Base-by-base conservation (phyloP, 1,140 invertebrate genomes). In the Cepaea nemoralis region DNA sequence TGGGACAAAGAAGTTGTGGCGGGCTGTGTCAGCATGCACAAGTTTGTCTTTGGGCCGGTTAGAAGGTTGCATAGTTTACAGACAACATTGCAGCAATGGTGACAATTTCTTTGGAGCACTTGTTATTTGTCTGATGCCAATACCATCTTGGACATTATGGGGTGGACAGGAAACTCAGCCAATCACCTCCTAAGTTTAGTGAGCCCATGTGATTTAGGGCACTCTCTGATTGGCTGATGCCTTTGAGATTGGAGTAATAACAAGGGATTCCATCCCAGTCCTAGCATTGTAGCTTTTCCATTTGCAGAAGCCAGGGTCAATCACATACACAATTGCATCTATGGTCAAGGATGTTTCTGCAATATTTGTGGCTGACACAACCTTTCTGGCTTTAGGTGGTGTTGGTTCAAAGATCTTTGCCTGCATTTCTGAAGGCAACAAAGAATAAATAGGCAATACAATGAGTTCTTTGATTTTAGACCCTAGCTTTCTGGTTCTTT, bases 271-370 rank as follows among this genome's bases (percentile, higher is more conserved):
- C 96, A 99, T 99, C 27, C 98, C 97, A 19, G 97, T 98, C 83
- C 97, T 93, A 0, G 98, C 97, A 93, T 99, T 99, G 89, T 99
- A 99, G 91, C 98, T 98, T 90, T 99, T 99, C 92, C 99, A 98
- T 91, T 99, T 99, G 66, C 97, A 97, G 92, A 99, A 99, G 1
- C 98, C 99, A 27, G 98, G 97, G 93, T 99, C 99, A 85, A 99
- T 99, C 0, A 99, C 99, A 93, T 98, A 99, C 73, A 97, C 96
- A 83, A 99, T 99, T 86, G 99, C 99, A 90, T 99, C 98, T 85
- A 99, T 99, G 0, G 99, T 99, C 16, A 99, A 92, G 6, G 98
- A 99, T 31, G 99, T 99, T 93, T 99, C 98, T 0, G 99, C 99
- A 89, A 99, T 99, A 90, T 99, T 99, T 33, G 99, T 99, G 0